These are phyloP conservation scores for Cephus pulcher DNA, from an alignment of 2,888 invertebrate genomes.

Conservation along the genomic window DNA sequence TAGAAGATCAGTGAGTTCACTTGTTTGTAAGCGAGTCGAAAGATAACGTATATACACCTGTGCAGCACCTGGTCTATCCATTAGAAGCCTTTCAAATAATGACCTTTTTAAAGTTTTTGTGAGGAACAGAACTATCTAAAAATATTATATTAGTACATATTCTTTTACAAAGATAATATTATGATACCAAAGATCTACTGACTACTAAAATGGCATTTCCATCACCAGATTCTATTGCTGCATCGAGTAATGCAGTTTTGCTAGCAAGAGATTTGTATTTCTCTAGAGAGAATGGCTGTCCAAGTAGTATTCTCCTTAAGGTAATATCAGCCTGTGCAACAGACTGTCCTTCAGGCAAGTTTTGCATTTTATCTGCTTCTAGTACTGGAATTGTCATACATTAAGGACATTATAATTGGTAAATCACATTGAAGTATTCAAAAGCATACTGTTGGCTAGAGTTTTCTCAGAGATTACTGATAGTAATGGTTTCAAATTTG, in stretches of 20 bases:
- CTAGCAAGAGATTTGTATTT: constrained; percentile 70
- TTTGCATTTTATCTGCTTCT: constrained; percentile 62
- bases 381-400: constrained; percentile 62
- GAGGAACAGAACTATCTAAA: constrained; percentile 80
- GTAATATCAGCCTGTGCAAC: constrained; percentile 66
- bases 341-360: constrained; percentile 46
- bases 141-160: constrained; percentile 18
- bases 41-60: constrained; percentile 82
- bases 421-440: not conserved
- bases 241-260: constrained; percentile 79
- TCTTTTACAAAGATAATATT: not conserved
- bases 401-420: not conserved
- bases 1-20: constrained; percentile 79
- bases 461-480: constrained; percentile 64
- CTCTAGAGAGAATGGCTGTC: constrained; percentile 68
- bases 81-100: constrained; percentile 77
- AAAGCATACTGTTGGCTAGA: constrained; percentile 59
- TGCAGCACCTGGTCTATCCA: constrained; percentile 77
- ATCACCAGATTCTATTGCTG: constrained; percentile 77
- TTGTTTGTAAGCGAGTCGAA: constrained; percentile 74
- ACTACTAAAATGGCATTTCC: constrained; percentile 82
- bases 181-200: constrained; percentile 41
- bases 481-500: constrained; percentile 62
- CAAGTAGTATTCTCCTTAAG: constrained; percentile 68
- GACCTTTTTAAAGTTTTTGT: constrained; percentile 79